These are phyloP conservation scores for Agrotis ipsilon DNA, from an alignment of 2,888 invertebrate genomes.

Conservation along the genomic window DNA sequence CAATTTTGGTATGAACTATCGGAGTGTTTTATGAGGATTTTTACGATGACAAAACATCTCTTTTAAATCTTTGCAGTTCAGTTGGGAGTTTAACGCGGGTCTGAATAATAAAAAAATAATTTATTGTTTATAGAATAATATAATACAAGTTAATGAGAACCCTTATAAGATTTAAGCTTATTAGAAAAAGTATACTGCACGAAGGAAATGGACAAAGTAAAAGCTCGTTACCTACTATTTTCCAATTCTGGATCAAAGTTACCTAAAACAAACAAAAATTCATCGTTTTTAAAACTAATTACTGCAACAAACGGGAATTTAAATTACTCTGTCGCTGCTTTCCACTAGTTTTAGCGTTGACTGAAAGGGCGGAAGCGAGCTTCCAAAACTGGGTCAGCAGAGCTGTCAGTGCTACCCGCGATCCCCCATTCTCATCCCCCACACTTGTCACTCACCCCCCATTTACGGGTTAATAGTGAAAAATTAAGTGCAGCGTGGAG, in stretches of 20 bases:
- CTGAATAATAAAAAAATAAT: too few species aligned
- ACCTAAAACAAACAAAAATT: slow-evolving; percentile 30
- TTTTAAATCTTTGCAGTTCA: too few species aligned
- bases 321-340: slow-evolving; percentile 71
- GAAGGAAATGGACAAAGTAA: too few species aligned
- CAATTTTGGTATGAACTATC: slow-evolving; percentile 6
- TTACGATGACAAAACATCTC: neutral
- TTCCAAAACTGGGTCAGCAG: slow-evolving; percentile 73
- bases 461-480: slow-evolving; percentile 67
- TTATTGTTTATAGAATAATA: neutral
- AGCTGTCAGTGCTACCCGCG: slow-evolving; percentile 54
- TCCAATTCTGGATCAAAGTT: neutral
- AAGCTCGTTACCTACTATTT: too few species aligned
- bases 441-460: slow-evolving; percentile 67
- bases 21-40: neutral
- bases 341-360: slow-evolving; percentile 71
- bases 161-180: neutral
- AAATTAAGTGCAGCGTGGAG: slow-evolving; percentile 63
- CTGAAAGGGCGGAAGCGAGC: slow-evolving; percentile 71
- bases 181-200: neutral
- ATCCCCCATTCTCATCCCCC: slow-evolving; percentile 40
- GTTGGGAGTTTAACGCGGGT: too few species aligned
- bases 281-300: slow-evolving; percentile 56
- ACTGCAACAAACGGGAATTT: slow-evolving; percentile 66
- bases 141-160: neutral